Evolutionary conservation across 2,113 vertebrate species (phyloP).

Genomic region (Propithecus coquereli): DNA sequence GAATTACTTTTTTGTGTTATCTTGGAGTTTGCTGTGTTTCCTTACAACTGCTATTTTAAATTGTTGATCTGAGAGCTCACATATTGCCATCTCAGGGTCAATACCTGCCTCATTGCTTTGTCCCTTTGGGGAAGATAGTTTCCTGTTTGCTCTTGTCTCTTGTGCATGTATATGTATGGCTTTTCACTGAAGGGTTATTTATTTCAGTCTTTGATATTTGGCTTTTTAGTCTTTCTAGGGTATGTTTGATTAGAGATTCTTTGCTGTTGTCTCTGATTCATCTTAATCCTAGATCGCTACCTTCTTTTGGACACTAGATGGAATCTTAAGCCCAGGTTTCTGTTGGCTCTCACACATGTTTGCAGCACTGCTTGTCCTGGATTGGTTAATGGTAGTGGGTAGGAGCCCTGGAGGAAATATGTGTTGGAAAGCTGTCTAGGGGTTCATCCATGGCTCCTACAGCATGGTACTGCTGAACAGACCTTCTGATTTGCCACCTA

Average conservation of each 20-base stretch:
- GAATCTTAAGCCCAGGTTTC: background rate
- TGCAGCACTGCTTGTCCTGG: background rate
- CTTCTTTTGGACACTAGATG: background rate
- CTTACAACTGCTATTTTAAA: background rate
- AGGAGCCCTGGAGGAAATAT: background rate
- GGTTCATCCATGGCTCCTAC: background rate
- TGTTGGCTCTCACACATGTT: background rate
- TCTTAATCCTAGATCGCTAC: background rate
- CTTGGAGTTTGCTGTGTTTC: background rate
- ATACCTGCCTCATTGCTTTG: background rate
- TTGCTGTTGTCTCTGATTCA: background rate
- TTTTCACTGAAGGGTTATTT: background rate
- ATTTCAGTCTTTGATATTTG: background rate
- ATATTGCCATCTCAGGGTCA: background rate
- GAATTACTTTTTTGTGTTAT: background rate
- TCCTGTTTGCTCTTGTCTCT: background rate
- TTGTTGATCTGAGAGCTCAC: background rate
- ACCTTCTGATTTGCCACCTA: background rate
- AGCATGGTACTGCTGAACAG: background rate
- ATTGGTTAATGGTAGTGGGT: background rate
- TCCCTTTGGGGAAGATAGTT: background rate
- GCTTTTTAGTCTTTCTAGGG: background rate
- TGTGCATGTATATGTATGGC: background rate
- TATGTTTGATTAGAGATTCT: background rate
- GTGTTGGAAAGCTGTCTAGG: background rate